These are phyloP conservation scores for Halocaridina rubra DNA, from an alignment of 2,888 invertebrate species.

Conservation along the genomic window DNA sequence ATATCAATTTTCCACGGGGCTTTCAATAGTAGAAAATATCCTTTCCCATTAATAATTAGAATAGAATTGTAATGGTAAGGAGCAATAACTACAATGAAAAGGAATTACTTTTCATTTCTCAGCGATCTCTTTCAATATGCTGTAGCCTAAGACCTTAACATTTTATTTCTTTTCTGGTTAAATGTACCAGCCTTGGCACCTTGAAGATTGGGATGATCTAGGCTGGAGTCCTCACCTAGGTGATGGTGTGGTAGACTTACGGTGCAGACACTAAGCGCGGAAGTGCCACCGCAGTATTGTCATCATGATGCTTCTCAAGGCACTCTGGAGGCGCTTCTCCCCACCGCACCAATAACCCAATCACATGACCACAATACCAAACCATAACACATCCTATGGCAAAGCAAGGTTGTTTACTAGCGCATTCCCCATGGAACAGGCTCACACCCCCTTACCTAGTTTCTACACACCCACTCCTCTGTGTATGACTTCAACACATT, in stretches of 20 bases:
- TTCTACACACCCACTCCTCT: constrained; percentile 22
- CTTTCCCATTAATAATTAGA: too few species aligned
- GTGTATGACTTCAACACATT: constrained; percentile 6
- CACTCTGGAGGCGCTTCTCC: constrained; percentile 57
- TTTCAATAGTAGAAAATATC: too few species aligned
- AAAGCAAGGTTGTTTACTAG: constrained; percentile 59
- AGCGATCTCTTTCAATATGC: too few species aligned
- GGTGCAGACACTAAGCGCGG: constrained; percentile 43
- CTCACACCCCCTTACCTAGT: constrained; percentile 16
- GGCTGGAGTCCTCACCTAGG: constrained; percentile 51
- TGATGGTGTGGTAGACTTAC: constrained; percentile 58
- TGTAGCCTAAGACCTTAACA: too few species aligned
- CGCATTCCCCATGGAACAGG: constrained; percentile 28
- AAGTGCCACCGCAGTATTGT: constrained; percentile 32
- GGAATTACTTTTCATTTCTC: too few species aligned
- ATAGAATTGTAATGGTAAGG: too few species aligned
- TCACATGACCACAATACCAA: constrained; percentile 61
- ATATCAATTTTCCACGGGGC: too few species aligned
- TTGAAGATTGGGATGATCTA: constrained; percentile 48
- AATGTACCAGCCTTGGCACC: too few species aligned
- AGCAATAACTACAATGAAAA: too few species aligned
- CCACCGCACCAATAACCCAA: constrained; percentile 54
- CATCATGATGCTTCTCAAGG: constrained; percentile 53
- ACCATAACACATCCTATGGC: constrained; percentile 62
- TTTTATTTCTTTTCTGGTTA: too few species aligned